phyloP scores from a whole-genome alignment of 2,888 invertebrate genomes.

The Dryomyza anilis region DNA sequence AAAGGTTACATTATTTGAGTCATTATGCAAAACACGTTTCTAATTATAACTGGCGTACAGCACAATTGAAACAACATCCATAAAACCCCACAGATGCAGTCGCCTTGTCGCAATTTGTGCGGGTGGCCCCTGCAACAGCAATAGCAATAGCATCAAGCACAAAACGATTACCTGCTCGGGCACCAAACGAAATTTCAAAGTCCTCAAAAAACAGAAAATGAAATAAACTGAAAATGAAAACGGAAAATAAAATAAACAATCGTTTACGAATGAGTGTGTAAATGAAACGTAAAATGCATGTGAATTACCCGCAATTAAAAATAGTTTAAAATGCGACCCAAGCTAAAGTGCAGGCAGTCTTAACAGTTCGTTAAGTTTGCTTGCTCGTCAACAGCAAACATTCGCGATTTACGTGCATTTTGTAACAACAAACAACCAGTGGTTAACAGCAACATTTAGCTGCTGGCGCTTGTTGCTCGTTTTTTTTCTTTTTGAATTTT shows the following conservation, averaged over 20 bases:
- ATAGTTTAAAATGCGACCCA: not conserved
- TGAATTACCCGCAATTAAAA: not conserved
- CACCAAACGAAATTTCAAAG: not conserved
- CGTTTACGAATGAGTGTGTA: no score
- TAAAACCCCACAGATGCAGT: not conserved
- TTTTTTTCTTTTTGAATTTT: no score
- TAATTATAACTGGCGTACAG: slow-evolving; percentile 47
- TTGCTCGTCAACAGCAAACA: not conserved
- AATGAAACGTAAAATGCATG: no score
- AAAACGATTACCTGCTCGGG: not conserved
- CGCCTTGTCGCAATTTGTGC: not conserved
- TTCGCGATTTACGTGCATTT: slow-evolving; percentile 3
- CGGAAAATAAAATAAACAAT: no score
- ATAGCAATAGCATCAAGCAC: not conserved
- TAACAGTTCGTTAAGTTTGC: not conserved
- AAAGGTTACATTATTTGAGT: no score
- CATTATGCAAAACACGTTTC: slow-evolving; percentile 52
- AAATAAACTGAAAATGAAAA: no score
- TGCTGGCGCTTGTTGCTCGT: not conserved
- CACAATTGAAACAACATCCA: slow-evolving; percentile 25
- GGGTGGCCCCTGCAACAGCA: not conserved
- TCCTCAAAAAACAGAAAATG: not conserved
- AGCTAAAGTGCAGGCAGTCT: not conserved
- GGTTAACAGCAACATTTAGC: not conserved
- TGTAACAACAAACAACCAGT: not conserved